Percentiles rank a stretch among this genome's conserved stretches.
phyloP scores from a whole-genome alignment of 1,140 invertebrate species.

The Hermetia illucens region DNA sequence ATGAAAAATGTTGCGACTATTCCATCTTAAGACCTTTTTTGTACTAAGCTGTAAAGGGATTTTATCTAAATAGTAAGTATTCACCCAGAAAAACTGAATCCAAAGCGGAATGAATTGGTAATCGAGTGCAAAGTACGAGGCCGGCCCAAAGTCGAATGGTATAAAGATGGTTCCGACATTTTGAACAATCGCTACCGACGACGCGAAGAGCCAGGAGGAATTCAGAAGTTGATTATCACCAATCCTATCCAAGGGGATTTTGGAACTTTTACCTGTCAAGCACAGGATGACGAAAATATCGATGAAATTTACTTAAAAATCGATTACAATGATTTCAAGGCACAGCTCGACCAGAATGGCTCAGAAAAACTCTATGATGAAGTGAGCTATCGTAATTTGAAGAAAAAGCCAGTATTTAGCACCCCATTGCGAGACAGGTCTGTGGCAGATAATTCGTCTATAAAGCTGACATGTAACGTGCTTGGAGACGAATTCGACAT shows the following conservation, averaged over 20 bases:
- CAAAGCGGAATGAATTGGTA: conserved; percentile 37
- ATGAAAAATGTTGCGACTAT: neutral
- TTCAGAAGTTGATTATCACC: conserved; percentile 43
- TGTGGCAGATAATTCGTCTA: conserved; percentile 51
- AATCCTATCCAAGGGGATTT: conserved; percentile 42
- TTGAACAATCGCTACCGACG: conserved; percentile 39
- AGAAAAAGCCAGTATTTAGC: conserved; percentile 67
- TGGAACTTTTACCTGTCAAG: conserved; percentile 47
- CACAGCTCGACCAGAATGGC: neutral
- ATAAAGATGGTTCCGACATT: conserved; percentile 41
- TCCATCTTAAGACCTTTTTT: conserved; percentile 31
- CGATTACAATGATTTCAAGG: neutral
- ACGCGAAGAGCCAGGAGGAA: conserved; percentile 40
- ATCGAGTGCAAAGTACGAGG: conserved; percentile 48
- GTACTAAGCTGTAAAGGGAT: too few species aligned
- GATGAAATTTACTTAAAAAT: conserved; percentile 14
- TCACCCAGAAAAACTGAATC: too few species aligned
- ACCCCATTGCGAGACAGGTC: conserved; percentile 64
- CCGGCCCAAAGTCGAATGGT: conserved; percentile 47
- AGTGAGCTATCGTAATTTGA: too few species aligned
- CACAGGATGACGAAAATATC: conserved; percentile 31
- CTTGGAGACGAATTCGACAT: conserved; percentile 63
- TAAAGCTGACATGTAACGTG: conserved; percentile 72
- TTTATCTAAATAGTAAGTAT: too few species aligned
- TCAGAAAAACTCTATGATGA: neutral